Evolutionary conservation across 2,888 invertebrate species (phyloP), one percentile per base, ranked within the genome.

Genomic region (Hypolimnas misippus): DNA sequence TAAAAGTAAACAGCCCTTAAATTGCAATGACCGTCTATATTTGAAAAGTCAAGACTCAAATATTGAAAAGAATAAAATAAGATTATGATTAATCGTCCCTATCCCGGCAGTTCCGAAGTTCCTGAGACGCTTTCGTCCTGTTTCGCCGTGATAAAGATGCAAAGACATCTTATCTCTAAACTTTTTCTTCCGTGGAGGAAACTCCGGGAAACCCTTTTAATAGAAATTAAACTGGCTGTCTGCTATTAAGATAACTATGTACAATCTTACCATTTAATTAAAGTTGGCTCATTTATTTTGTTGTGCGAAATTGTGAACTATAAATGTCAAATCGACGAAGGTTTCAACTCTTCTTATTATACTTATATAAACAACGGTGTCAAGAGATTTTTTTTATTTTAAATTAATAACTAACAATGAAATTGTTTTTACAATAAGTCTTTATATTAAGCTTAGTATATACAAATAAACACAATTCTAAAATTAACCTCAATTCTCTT

Each of bases 81-180:
- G 56, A 59, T 63, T 86, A 83, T 84, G 70, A 73, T 71, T 70
- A 73, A 73, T 72, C 67, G 65, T 85, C 81, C 77, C 75, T 76
- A 73, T 81, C 81, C 78, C 71, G 68, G 76, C 77, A 70, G 75
- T 79, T 77, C 74, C 77, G 76, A 82, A 84, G 78, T 86, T 78
- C 80, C 77, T 77, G 63, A 52, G 65, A 67, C 68, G 67, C 66
- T 68, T 55, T 64, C 63, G 68, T 71, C 63, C 72, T 73, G 71
- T 72, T 75, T 73, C 71, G 69, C 65, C 63, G 69, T 66, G 72
- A 74, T 73, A 74, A 73, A 79, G 83, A 82, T 80, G 81, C 81
- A 82, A 85, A 84, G 84, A 82, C 84, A 86, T 85, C 87, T 89
- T 89, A 89, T 89, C 87, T 83, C 76, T 76, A 77, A 88, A 89